These are phyloP conservation scores for Crocuta crocuta DNA, from an alignment of 2,113 vertebrate genomes.

Conservation along the genomic window DNA sequence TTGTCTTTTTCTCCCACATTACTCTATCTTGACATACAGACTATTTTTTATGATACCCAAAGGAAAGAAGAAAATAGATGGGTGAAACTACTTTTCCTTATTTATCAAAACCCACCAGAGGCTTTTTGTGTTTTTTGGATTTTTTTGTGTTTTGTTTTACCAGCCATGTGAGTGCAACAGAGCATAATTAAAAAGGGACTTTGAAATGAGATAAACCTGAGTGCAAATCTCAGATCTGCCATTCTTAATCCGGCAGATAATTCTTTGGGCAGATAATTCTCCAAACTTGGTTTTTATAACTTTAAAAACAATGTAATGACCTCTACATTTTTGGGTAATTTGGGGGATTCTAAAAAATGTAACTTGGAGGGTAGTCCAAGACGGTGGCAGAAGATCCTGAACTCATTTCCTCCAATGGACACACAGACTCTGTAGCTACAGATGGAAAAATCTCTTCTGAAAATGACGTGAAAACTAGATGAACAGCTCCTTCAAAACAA, in stretches of 20 bases:
- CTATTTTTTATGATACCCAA: not conserved
- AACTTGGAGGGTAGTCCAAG: not conserved
- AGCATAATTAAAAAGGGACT: not conserved
- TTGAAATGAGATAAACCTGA: not conserved
- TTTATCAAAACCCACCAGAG: not conserved
- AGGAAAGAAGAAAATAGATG: not conserved
- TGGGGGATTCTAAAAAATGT: not conserved
- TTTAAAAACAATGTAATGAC: not conserved
- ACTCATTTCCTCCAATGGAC: not conserved
- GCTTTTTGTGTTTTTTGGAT: no score
- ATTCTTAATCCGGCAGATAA: not conserved
- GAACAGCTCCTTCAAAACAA: not conserved
- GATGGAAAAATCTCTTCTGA: not conserved
- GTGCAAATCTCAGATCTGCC: not conserved
- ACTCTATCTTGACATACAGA: conserved; percentile 6
- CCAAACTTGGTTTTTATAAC: conserved; percentile 25
- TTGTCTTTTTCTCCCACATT: conserved; percentile 23
- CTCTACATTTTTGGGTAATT: not conserved
- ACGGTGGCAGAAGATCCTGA: not conserved
- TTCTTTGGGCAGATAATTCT: not conserved
- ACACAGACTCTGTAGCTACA: not conserved
- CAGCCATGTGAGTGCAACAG: not conserved
- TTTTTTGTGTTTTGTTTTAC: not conserved
- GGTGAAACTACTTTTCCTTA: not conserved
- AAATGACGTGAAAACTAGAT: not conserved